A percentile compares a stretch with the other conserved stretches of the same genome.
phyloP scores from a whole-genome alignment of 2,797 vertebrate genomes.

The Neosilurus mollespiculum region DNA sequence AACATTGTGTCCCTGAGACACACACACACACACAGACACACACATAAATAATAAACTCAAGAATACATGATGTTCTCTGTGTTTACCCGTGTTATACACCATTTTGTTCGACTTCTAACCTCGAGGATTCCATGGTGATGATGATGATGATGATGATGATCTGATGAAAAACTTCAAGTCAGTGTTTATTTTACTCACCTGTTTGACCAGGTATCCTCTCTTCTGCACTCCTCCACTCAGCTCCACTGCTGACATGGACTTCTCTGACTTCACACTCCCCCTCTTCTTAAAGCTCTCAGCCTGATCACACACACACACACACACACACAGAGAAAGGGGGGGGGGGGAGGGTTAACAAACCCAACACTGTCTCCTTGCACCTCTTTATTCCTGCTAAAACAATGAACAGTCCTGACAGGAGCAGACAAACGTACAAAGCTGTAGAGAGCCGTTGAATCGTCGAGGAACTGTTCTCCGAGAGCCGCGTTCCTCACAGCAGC shows the following conservation, averaged over 20 bases:
- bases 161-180: background rate
- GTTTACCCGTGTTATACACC: background rate
- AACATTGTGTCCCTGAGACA: constrained; percentile 86
- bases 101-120: background rate
- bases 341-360: background rate
- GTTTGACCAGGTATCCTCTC: constrained; percentile 91
- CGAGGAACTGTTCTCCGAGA: constrained; percentile 83
- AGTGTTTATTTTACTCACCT: constrained; percentile 71
- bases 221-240: constrained; percentile 86
- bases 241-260: constrained; percentile 80
- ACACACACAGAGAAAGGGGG: background rate
- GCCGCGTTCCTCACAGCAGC: constrained; percentile 78
- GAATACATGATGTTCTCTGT: too few relatives aligned
- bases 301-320: constrained; percentile 63
- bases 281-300: constrained; percentile 81
- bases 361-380: background rate
- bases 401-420: background rate
- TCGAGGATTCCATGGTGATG: background rate
- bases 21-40: constrained; percentile 18
- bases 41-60: background rate
- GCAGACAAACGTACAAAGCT: constrained; percentile 74
- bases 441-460: constrained; percentile 89
- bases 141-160: background rate
- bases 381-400: background rate
- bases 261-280: constrained; percentile 78